phyloP scores from a whole-genome alignment of 2,888 invertebrate species.

The Scotopteryx bipunctaria region DNA sequence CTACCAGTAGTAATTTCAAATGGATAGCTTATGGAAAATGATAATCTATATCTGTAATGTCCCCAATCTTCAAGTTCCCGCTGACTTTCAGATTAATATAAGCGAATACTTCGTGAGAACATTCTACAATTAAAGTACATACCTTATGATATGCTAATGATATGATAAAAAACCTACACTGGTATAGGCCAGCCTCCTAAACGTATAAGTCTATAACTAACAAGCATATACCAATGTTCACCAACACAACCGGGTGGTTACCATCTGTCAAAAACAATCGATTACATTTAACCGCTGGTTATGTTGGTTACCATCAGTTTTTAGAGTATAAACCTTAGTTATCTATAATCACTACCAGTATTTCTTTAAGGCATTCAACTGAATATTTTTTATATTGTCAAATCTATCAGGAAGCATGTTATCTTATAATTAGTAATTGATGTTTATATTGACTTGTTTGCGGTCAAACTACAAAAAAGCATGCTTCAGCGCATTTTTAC shows the following conservation, averaged over 20 bases:
- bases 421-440: slow-evolving; percentile 76
- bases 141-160: slow-evolving; percentile 79
- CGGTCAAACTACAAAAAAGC: neutral
- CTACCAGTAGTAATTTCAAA: no score
- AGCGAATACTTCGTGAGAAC: slow-evolving; percentile 46
- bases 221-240: slow-evolving; percentile 3
- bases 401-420: slow-evolving; percentile 82
- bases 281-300: neutral
- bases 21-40: no score
- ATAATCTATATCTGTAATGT: no score
- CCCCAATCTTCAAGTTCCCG: slow-evolving; percentile 2
- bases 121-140: slow-evolving; percentile 51
- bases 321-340: slow-evolving; percentile 53
- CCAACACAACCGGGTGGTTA: neutral
- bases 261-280: neutral
- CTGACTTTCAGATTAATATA: slow-evolving; percentile 7
- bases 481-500: no score
- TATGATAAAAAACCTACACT: slow-evolving; percentile 81
- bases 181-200: slow-evolving; percentile 69
- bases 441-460: slow-evolving; percentile 64
- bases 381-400: slow-evolving; percentile 74
- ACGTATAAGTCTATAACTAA: slow-evolving; percentile 45
- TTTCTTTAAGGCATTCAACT: slow-evolving; percentile 76
- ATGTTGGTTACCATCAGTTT: neutral
- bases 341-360: slow-evolving; percentile 76